phyloP scores from a whole-genome alignment of 1,140 invertebrate genomes.

The Eubasilissa regina region DNA sequence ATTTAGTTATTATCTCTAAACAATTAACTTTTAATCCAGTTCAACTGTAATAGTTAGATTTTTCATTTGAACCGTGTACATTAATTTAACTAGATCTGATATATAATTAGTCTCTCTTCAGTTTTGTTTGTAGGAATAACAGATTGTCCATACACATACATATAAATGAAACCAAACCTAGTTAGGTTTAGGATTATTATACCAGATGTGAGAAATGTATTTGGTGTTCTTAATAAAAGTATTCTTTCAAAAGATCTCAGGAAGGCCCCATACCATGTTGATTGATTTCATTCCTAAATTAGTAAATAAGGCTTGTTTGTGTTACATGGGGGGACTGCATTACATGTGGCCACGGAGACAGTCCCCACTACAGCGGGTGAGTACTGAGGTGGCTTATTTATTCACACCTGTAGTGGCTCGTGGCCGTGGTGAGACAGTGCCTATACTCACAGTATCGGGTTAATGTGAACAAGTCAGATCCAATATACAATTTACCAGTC shows the following conservation, averaged over 20 bases:
- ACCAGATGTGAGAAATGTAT: conserved; percentile 52
- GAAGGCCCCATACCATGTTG: conserved; percentile 47
- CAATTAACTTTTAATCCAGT: conserved; percentile 17
- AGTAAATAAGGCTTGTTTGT: conserved; percentile 53
- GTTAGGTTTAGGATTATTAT: conserved; percentile 41
- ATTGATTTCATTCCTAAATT: conserved; percentile 50
- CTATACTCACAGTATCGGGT: no score
- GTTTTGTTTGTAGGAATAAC: conserved; percentile 13
- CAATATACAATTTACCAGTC: no score
- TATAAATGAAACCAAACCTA: conserved; percentile 23
- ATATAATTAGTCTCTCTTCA: not conserved
- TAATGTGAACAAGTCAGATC: no score
- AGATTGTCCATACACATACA: conserved; percentile 20
- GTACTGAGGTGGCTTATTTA: not conserved
- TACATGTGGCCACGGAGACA: conserved; percentile 4
- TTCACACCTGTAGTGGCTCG: not conserved
- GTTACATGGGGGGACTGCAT: conserved; percentile 52
- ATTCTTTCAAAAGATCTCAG: conserved; percentile 58
- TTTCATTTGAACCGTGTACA: conserved; percentile 31
- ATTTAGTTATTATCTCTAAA: conserved; percentile 36
- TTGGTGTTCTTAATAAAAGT: conserved; percentile 58
- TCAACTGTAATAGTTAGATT: conserved; percentile 29
- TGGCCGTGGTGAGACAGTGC: no score
- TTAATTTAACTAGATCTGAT: conserved; percentile 44
- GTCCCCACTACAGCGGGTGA: conserved; percentile 6